Evolutionary conservation across 2,797 vertebrate genomes (phyloP).

Genomic region (Tapera naevia): DNA sequence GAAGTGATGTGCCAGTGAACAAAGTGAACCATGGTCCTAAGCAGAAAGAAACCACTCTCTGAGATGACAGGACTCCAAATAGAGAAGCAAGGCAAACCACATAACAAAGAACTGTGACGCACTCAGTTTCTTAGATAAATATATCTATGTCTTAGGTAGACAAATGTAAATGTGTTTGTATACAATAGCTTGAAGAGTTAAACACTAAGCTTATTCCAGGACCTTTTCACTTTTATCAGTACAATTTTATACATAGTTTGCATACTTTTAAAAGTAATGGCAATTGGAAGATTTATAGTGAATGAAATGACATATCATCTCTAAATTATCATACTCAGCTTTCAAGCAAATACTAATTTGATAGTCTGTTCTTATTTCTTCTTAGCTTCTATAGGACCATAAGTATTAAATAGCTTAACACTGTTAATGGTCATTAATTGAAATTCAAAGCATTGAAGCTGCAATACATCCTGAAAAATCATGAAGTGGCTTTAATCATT

Average conservation of each 20-base stretch:
- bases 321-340: background rate
- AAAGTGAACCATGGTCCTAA: background rate
- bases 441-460: background rate
- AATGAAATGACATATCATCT: background rate
- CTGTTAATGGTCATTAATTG: background rate
- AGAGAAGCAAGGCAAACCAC: background rate
- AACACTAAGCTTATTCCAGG: background rate
- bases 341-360: background rate
- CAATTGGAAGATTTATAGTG: background rate
- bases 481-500: background rate
- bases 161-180: accelerated
- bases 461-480: background rate
- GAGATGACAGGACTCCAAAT: background rate
- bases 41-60: background rate
- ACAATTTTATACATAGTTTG: background rate
- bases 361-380: background rate
- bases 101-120: background rate
- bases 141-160: background rate
- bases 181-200: background rate
- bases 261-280: background rate
- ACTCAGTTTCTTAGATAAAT: background rate
- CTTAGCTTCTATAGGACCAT: background rate
- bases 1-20: background rate
- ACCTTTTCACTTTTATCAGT: background rate
- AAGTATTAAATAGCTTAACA: background rate